Evolutionary conservation across 2,797 vertebrate genomes (phyloP), one percentile per base, ranked within the genome.

Genomic region (Australoheros facetus): DNA sequence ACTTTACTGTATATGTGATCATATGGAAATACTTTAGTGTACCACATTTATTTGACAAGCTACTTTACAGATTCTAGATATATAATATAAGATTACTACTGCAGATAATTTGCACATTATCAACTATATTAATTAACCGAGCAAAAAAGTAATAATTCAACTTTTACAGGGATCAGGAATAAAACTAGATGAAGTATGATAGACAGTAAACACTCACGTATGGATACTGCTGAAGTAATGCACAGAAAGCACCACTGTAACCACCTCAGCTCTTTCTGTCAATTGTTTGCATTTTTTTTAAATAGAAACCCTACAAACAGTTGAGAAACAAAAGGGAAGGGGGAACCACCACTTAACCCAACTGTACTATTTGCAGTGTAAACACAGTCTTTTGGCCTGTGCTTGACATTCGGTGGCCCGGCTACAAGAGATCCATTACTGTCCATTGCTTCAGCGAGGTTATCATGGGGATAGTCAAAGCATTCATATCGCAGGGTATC

Each of bases 391-490:
- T 75, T 37, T 85, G 70, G 71, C 75, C 83, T 66, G 62, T 56
- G 11, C 13, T 53, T 81, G 73, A 73, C 85, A 71, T 84, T 30
- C 64, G 56, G 58, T 5, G 12, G 56, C 34, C 57, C 30, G 19
- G n/a, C 51, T 72, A 78, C 58, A 74, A 75, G 37, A 73, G 53
- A 39, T 56, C 66, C 74, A 64, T 84, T 64, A 73, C 69, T 77
- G 26, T 66, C 62, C 10, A 1, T 66, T 66, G 62, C 23, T 66
- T 66, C 39, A 19, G 39, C 62, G 11, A 30, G 64, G 45, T 69
- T 69, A 69, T 51, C 42, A n/a, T 30, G 3, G 17, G 64, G 48
- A 69, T 30, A n/a, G 26, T 69, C 64, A 51, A 69, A 66, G 62
- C 23, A 19, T 48, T 9, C 62, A 11, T 66, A 28, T 66, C 23